These are phyloP conservation scores for Melanostoma mellinum DNA, from an alignment of 2,888 invertebrate genomes.

Conservation along the genomic window DNA sequence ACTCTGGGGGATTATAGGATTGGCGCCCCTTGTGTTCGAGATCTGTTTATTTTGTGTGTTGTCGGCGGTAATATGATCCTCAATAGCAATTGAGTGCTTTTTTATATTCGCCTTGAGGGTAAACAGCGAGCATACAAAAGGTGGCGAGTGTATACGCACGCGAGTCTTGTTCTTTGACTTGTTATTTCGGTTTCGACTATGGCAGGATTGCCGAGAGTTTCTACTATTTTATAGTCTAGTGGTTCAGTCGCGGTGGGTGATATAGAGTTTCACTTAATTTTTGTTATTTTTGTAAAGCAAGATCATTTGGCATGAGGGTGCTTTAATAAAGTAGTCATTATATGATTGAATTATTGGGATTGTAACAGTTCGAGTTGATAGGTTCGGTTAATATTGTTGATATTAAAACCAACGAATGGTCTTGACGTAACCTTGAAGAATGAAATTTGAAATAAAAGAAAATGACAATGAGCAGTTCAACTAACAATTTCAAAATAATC, in stretches of 20 bases:
- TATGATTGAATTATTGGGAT: constrained; percentile 30
- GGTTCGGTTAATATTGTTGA: constrained; percentile 8
- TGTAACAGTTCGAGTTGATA: constrained; percentile 26
- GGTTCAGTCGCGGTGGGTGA: constrained; percentile 2
- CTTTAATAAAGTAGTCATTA: constrained; percentile 43
- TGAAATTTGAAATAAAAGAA: constrained; percentile 3
- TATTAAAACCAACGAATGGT: neutral
- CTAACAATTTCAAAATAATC: too few species aligned
- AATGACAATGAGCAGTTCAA: neutral
- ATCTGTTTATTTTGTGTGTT: constrained; percentile 34
- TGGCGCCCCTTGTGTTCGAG: constrained; percentile 19
- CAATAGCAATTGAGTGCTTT: constrained; percentile 28
- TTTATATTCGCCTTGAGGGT: constrained; percentile 45
- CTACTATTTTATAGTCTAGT: constrained; percentile 18
- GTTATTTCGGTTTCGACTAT: constrained; percentile 27
- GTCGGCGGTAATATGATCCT: constrained; percentile 60
- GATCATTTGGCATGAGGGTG: constrained; percentile 27
- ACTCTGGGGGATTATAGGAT: constrained; percentile 3
- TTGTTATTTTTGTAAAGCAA: neutral
- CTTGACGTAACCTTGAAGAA: constrained; percentile 1
- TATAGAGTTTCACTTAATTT: constrained; percentile 20
- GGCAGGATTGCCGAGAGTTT: constrained; percentile 9
- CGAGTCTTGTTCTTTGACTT: constrained; percentile 44
- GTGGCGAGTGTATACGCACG: constrained; percentile 36
- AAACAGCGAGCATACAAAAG: constrained; percentile 37